These are phyloP conservation scores for Tortricodes alternella DNA, from an alignment of 2,888 invertebrate genomes.

Conservation along the genomic window DNA sequence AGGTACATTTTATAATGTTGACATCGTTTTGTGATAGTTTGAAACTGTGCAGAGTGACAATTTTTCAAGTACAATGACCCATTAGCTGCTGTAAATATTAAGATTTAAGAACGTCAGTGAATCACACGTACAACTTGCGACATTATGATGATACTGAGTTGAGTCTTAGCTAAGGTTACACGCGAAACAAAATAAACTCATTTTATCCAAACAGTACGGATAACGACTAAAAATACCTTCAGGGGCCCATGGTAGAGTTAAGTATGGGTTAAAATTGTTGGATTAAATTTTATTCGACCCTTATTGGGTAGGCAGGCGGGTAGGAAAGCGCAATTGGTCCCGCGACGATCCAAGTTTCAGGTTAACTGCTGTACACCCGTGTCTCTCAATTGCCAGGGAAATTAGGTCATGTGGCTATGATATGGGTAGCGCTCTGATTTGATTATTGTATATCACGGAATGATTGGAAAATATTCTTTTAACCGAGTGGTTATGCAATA, in stretches of 20 bases:
- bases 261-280: constrained; percentile 74
- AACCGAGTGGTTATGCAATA: neutral
- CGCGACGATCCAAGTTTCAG: constrained; percentile 62
- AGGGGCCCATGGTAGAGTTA: constrained; percentile 51
- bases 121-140: too few species aligned
- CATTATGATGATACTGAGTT: too few species aligned
- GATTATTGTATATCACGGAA: neutral
- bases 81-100: too few species aligned
- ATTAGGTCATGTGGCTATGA: constrained; percentile 55
- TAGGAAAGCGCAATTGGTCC: constrained; percentile 68
- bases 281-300: constrained; percentile 73
- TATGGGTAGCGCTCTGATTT: constrained; percentile 19
- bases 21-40: neutral
- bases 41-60: neutral
- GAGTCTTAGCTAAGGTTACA: constrained; percentile 31
- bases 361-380: constrained; percentile 56
- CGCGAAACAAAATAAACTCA: constrained; percentile 50
- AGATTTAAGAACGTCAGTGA: too few species aligned
- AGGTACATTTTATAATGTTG: constrained; percentile 15
- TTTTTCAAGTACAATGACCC: too few species aligned
- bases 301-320: constrained; percentile 40
- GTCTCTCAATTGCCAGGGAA: constrained; percentile 51
- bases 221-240: constrained; percentile 35
- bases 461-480: neutral
- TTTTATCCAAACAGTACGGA: constrained; percentile 51